A percentile compares a stretch with the other conserved stretches of the same genome.
Conservation (phyloP, 2,888 invertebrate genomes). For the Euclidia mi region DNA sequence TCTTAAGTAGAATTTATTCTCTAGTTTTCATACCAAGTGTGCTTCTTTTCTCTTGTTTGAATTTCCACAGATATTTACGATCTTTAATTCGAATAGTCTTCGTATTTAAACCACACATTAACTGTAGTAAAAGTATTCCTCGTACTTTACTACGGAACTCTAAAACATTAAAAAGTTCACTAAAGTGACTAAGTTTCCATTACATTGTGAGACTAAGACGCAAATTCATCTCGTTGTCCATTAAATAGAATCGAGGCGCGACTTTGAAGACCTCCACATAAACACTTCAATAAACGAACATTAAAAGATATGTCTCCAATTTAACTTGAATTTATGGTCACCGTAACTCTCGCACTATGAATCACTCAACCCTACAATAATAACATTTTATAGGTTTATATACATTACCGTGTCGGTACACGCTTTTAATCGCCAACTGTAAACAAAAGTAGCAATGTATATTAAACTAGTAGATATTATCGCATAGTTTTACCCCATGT, state of each 20-base stretch:
- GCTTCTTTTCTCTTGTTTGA: too few species aligned
- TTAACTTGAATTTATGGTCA: conserved; percentile 85
- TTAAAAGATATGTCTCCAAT: conserved; percentile 87
- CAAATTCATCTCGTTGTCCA: conserved; percentile 67
- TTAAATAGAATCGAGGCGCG: conserved; percentile 66
- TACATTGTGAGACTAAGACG: conserved; percentile 44
- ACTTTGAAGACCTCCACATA: conserved; percentile 73
- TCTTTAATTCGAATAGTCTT: too few species aligned
- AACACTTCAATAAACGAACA: conserved; percentile 86
- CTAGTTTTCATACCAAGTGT: too few species aligned
- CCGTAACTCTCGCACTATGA: conserved; percentile 73
- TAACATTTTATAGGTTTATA: conserved; percentile 5
- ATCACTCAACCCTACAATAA: conserved; percentile 27
- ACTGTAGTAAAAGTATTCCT: too few species aligned
- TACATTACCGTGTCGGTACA: conserved; percentile 30
- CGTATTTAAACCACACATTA: too few species aligned
- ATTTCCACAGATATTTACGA: too few species aligned
- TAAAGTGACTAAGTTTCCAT: conserved; percentile 34
- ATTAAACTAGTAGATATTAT: conserved; percentile 3
- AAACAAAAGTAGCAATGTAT: conserved; percentile 17
- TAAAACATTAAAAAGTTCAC: conserved; percentile 36
- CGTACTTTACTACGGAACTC: too few species aligned
- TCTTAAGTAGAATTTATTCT: too few species aligned
- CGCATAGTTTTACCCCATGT: conserved; percentile 23
- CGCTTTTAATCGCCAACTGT: background rate